Conservation (phyloP, 2,888 invertebrate species). For the Xestia ashworthii region DNA sequence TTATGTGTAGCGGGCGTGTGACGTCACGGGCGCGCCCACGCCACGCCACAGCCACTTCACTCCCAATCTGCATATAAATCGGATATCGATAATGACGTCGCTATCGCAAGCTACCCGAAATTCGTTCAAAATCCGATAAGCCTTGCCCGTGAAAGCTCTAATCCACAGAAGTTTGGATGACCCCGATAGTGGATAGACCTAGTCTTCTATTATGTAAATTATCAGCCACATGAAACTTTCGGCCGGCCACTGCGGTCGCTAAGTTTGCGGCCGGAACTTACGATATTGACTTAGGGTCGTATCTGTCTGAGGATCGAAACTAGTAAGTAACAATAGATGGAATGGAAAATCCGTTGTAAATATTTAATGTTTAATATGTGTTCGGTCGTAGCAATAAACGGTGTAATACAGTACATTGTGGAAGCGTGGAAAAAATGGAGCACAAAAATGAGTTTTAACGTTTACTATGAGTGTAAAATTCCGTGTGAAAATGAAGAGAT, state of each 20-base stretch:
- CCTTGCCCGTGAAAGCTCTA: constrained; percentile 87
- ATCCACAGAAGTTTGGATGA: constrained; percentile 89
- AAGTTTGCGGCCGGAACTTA: constrained; percentile 86
- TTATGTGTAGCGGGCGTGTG: constrained; percentile 77
- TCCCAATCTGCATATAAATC: constrained; percentile 90
- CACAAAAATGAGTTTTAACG: constrained; percentile 68
- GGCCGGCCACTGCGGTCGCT: constrained; percentile 83
- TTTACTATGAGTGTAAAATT: constrained; percentile 75
- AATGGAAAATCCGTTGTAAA: constrained; percentile 71
- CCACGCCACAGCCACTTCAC: constrained; percentile 79
- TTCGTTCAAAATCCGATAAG: constrained; percentile 90
- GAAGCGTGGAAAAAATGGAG: constrained; percentile 59
- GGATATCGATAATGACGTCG: constrained; percentile 90
- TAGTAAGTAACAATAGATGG: constrained; percentile 73
- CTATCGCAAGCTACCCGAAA: constrained; percentile 88
- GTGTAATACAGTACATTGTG: constrained; percentile 46
- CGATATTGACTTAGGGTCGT: constrained; percentile 84
- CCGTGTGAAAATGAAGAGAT: constrained; percentile 81
- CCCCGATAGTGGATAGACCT: constrained; percentile 89
- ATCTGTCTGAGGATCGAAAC: constrained; percentile 81
- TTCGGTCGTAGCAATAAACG: constrained; percentile 47
- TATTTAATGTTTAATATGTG: constrained; percentile 68
- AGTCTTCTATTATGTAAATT: constrained; percentile 90
- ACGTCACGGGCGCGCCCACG: constrained; percentile 76
- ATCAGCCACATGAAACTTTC: constrained; percentile 88